phyloP scores from a whole-genome alignment of 2,797 vertebrate genomes.

The Gymnocypris eckloni region DNA sequence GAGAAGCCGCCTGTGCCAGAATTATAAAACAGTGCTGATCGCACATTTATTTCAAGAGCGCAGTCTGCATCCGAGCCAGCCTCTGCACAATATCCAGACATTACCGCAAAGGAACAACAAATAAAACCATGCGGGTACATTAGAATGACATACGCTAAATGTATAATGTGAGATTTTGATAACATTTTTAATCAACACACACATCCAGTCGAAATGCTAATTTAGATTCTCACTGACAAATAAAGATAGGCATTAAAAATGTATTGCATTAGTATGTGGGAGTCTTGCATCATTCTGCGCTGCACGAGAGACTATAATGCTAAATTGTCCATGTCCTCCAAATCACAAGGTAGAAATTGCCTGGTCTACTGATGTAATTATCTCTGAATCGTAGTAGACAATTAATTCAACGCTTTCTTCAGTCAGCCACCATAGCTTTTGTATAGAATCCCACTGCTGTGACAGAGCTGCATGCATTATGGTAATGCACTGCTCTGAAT shows the following conservation, averaged over 20 bases:
- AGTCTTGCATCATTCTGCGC: constrained; percentile 38
- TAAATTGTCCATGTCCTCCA: constrained; percentile 44
- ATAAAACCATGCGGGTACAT: background rate
- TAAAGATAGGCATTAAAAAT: constrained; percentile 31
- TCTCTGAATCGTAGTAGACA: constrained; percentile 43
- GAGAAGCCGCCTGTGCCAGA: constrained; percentile 36
- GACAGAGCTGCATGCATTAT: constrained; percentile 54
- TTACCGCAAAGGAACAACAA: constrained; percentile 10
- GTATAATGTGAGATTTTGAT: constrained; percentile 28
- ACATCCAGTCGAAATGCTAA: background rate
- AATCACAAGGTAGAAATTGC: constrained; percentile 45
- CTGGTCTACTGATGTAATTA: constrained; percentile 52
- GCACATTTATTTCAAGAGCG: constrained; percentile 25
- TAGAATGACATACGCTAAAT: background rate
- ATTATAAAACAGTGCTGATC: constrained; percentile 48
- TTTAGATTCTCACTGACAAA: constrained; percentile 10
- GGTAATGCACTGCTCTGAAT: constrained; percentile 43
- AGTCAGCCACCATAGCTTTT: constrained; percentile 51
- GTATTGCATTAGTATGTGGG: constrained; percentile 20
- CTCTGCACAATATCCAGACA: background rate
- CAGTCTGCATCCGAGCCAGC: constrained; percentile 15
- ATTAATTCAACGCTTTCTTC: constrained; percentile 55
- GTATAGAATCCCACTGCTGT: constrained; percentile 42
- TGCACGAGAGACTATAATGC: constrained; percentile 20
- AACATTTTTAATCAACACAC: background rate